Conservation (phyloP, 2,888 invertebrate species). For the Lasiommata megera region DNA sequence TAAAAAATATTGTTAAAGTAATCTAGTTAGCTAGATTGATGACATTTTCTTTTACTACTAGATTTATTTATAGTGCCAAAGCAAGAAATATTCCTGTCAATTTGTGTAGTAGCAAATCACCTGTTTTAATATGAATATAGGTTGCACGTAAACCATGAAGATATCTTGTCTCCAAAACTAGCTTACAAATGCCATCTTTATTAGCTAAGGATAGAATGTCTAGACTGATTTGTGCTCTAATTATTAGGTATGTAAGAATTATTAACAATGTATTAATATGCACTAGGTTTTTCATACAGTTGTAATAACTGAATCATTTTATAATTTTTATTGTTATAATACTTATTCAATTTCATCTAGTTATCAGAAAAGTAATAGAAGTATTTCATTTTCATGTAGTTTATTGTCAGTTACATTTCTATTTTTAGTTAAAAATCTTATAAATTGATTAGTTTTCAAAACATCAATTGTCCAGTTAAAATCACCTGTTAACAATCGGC, state of each 20-base stretch:
- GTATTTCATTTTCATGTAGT: neutral
- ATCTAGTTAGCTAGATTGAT: no score
- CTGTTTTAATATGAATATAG: no score
- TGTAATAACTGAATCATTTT: constrained; percentile 44
- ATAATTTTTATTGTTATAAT: constrained; percentile 3
- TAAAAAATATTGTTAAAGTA: no score
- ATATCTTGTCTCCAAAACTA: neutral
- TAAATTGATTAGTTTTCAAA: neutral
- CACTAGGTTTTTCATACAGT: constrained; percentile 67
- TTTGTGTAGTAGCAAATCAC: no score
- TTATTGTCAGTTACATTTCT: neutral
- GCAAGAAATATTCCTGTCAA: no score
- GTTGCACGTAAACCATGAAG: no score
- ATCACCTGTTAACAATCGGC: neutral
- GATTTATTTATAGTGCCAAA: no score
- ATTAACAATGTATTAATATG: constrained; percentile 29
- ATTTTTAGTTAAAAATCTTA: neutral
- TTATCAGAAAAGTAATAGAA: neutral
- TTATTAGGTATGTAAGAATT: constrained; percentile 55
- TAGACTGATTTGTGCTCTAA: constrained; percentile 76
- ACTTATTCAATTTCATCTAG: neutral
- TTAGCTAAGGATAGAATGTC: constrained; percentile 64
- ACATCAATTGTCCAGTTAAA: neutral
- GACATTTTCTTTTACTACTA: no score
- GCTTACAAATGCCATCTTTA: constrained; percentile 19